These are phyloP conservation scores for Ficedula albicollis DNA, from an alignment of 2,797 vertebrate species.

Conservation along the genomic window DNA sequence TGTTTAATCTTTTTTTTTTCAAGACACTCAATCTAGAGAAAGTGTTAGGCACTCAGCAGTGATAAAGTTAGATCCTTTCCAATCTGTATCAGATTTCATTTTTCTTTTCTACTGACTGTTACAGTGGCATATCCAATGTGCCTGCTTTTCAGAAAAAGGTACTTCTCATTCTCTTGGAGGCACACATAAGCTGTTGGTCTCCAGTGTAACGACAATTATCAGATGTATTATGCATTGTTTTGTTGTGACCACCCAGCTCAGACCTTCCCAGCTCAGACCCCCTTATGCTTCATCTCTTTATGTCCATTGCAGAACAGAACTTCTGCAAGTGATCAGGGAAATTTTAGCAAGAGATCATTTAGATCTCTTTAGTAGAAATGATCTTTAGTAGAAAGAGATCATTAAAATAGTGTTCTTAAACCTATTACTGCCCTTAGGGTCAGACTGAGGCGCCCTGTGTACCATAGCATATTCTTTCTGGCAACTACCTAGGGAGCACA, in stretches of 20 bases:
- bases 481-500: neutral
- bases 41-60: neutral
- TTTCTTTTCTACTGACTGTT: neutral
- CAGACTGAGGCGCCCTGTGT: neutral
- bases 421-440: accelerated
- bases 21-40: neutral
- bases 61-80: neutral
- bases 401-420: neutral
- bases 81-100: neutral
- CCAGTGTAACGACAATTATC: neutral
- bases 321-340: neutral
- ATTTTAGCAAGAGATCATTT: neutral
- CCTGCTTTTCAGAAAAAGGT: neutral
- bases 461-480: neutral
- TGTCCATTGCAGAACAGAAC: neutral
- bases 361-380: too few species aligned
- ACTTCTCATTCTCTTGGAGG: neutral
- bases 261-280: neutral
- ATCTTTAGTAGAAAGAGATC: neutral
- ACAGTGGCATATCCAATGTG: neutral
- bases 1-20: neutral
- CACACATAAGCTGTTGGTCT: neutral
- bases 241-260: neutral
- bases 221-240: neutral
- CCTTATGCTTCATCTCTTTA: neutral